phyloP scores from a whole-genome alignment of 2,797 vertebrate genomes.

The Gila robusta region DNA sequence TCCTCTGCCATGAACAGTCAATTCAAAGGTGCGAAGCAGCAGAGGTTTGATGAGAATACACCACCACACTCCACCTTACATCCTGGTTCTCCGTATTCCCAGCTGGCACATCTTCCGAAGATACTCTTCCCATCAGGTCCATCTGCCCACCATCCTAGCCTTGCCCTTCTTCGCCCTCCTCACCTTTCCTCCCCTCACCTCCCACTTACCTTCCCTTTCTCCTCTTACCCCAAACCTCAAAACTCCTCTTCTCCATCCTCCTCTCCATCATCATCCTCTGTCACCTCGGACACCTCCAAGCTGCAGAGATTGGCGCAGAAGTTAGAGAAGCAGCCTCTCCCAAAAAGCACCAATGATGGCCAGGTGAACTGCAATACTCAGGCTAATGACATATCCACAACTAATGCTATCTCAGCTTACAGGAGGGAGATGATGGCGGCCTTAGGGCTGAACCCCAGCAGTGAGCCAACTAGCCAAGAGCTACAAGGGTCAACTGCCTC shows the following conservation, averaged over 20 bases:
- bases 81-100: slow-evolving; percentile 78
- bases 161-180: slow-evolving; percentile 72
- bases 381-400: slow-evolving; percentile 73
- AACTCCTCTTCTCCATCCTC: slow-evolving; percentile 72
- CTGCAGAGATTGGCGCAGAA: slow-evolving; percentile 91
- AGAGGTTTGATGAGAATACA: slow-evolving; percentile 85
- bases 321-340: slow-evolving; percentile 85
- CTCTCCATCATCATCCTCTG: slow-evolving; percentile 74
- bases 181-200: slow-evolving; percentile 77
- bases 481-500: slow-evolving; percentile 66
- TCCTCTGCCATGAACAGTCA: slow-evolving; percentile 73
- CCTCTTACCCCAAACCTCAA: slow-evolving; percentile 81
- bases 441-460: slow-evolving; percentile 77
- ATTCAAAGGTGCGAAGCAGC: slow-evolving; percentile 81
- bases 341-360: slow-evolving; percentile 63
- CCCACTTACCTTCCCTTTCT: slow-evolving; percentile 80
- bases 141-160: slow-evolving; percentile 78
- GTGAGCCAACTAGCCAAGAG: slow-evolving; percentile 66
- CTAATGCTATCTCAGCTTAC: slow-evolving; percentile 71
- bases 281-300: slow-evolving; percentile 90
- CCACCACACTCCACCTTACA: slow-evolving; percentile 79
- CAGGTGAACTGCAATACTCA: slow-evolving; percentile 63
- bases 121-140: slow-evolving; percentile 82
- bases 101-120: slow-evolving; percentile 83
- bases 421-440: slow-evolving; percentile 83